These are phyloP conservation scores for Leptopterna dolabrata DNA, from an alignment of 2,888 invertebrate species.

Conservation along the genomic window DNA sequence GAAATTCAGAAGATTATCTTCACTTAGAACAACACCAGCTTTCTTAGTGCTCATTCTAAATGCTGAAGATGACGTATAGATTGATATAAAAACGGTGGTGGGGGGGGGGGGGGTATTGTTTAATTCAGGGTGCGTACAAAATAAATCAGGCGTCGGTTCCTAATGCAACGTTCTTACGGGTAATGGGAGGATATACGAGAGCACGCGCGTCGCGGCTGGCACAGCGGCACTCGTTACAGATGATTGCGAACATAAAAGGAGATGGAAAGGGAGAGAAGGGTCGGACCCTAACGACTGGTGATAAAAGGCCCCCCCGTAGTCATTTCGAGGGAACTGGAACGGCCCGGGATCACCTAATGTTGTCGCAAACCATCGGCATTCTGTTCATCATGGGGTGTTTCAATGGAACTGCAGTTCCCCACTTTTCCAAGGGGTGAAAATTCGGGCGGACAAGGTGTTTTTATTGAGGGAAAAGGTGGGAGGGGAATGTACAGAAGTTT, in stretches of 20 bases:
- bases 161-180: conserved; percentile 7
- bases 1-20: no score
- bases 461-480: not conserved
- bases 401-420: not conserved
- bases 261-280: not conserved
- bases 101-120: not conserved
- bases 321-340: conserved; percentile 33
- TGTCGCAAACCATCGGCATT: conserved; percentile 37
- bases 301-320: conserved; percentile 33
- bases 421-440: not conserved
- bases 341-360: conserved; percentile 44
- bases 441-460: not conserved
- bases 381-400: not conserved
- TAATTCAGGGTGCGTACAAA: not conserved
- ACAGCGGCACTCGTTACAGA: conserved; percentile 33
- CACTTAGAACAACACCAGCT: no score
- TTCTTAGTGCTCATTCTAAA: no score
- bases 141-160: conserved; percentile 4
- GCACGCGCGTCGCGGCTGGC: not conserved
- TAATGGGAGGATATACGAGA: not conserved
- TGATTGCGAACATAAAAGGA: conserved; percentile 42
- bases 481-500: no score
- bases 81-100: no score
- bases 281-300: conserved; percentile 39
- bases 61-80: no score